Conservation (phyloP, 2,113 vertebrate genomes). For the Pheucticus melanocephalus region DNA sequence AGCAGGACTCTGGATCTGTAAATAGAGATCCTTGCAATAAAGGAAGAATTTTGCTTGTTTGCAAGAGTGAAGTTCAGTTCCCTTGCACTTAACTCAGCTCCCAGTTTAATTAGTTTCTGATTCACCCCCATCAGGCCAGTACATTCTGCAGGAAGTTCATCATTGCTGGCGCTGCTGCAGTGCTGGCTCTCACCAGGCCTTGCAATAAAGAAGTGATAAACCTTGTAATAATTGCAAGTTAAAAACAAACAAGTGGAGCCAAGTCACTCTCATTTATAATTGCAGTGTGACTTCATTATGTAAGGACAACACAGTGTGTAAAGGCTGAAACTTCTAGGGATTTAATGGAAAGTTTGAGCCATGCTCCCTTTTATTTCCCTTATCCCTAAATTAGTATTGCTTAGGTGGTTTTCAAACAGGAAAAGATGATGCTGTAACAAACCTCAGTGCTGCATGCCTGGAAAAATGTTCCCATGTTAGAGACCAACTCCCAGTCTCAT, state of each 20-base stretch:
- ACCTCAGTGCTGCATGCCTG: not conserved
- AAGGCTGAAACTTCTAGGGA: conserved; percentile 33
- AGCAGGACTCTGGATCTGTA: not conserved
- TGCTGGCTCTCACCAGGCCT: conserved; percentile 23
- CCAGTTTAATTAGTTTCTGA: conserved; percentile 50
- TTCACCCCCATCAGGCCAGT: conserved; percentile 30
- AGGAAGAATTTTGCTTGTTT: not conserved
- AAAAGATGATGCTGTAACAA: not conserved
- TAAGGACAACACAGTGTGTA: not conserved
- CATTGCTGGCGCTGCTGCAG: conserved; percentile 23
- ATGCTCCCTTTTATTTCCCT: not conserved
- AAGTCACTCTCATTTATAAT: conserved; percentile 59
- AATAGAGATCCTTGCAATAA: not conserved
- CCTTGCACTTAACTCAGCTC: conserved; percentile 30
- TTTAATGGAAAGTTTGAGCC: conserved; percentile 26
- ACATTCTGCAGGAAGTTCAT: conserved; percentile 58
- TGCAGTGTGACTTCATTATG: conserved; percentile 57
- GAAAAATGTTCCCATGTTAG: accelerated
- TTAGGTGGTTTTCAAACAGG: not conserved
- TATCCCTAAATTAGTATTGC: not conserved
- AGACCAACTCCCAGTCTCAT: not conserved
- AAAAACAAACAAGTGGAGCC: conserved; percentile 25
- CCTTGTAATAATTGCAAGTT: conserved; percentile 46
- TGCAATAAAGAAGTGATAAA: conserved; percentile 55
- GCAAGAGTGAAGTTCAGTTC: conserved; percentile 9